A percentile compares a stretch with the other conserved stretches of the same genome.
These are phyloP conservation scores for Coracias cyanogaster DNA, from an alignment of 2,797 vertebrate species.

Conservation along the genomic window DNA sequence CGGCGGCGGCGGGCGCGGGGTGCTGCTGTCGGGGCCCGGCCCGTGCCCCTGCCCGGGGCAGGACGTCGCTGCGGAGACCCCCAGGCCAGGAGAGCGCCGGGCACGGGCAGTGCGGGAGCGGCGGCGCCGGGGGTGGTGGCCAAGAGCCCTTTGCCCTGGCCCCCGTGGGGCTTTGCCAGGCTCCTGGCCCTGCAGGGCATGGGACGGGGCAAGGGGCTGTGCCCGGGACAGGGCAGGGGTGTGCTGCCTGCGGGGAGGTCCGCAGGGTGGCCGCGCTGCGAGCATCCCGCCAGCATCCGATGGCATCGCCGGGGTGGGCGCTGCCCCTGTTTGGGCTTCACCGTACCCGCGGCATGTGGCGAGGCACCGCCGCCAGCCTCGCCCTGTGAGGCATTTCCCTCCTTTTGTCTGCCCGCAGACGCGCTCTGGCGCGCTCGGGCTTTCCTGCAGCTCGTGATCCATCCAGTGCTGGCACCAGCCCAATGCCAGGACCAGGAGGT, in stretches of 20 bases:
- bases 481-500: neutral
- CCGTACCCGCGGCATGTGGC: fast-evolving
- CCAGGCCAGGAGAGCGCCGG: neutral
- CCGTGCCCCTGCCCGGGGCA: neutral
- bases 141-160: neutral
- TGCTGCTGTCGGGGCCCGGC: neutral
- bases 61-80: neutral
- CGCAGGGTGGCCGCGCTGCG: neutral
- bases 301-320: fast-evolving
- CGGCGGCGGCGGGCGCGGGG: neutral
- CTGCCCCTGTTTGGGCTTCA: neutral
- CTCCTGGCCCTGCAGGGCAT: neutral
- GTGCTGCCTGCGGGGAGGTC: neutral
- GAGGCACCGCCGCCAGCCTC: fast-evolving
- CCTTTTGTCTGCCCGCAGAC: neutral
- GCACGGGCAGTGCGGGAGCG: neutral
- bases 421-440: neutral
- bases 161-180: neutral
- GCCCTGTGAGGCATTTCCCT: neutral
- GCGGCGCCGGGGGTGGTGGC: fast-evolving
- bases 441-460: neutral
- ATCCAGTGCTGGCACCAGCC: neutral
- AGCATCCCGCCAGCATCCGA: neutral
- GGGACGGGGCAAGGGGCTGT: neutral
- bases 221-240: neutral